Conservation (phyloP, 2,888 invertebrate species). For the Lithophane semibrunnea region DNA sequence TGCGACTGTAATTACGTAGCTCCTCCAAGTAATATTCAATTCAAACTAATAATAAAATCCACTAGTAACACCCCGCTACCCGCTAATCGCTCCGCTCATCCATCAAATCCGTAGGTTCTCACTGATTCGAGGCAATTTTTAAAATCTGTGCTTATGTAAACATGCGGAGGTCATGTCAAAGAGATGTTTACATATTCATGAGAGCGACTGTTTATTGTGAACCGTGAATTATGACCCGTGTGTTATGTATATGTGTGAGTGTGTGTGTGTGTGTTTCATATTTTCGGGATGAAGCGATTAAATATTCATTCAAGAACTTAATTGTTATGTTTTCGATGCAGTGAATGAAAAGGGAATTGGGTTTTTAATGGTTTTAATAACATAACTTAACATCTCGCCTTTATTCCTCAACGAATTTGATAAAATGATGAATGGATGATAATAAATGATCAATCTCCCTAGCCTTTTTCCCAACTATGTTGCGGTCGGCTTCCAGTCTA, state of each 20-base stretch:
- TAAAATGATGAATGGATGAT: no score
- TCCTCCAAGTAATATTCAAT: no score
- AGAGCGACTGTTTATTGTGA: conserved; percentile 42
- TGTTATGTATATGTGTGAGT: no score
- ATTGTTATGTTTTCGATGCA: background rate
- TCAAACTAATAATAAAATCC: no score
- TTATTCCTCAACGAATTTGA: no score
- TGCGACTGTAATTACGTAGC: no score
- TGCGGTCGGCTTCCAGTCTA: no score
- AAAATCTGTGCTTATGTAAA: conserved; percentile 34
- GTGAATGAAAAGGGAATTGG: background rate
- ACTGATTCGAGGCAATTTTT: conserved; percentile 34
- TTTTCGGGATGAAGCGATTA: conserved; percentile 8
- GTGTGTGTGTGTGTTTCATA: conserved; percentile 3
- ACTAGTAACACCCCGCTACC: no score
- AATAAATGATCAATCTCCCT: no score
- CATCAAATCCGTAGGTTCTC: background rate
- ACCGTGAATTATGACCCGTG: conserved; percentile 14
- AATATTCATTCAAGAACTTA: conserved; percentile 6
- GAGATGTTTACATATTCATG: conserved; percentile 55
- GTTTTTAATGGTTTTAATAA: background rate
- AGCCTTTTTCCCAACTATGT: no score
- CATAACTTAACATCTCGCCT: no score
- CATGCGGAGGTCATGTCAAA: conserved; percentile 43
- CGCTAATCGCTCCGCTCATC: conserved; percentile 9